Evolutionary conservation across 2,113 vertebrate species (phyloP).

Genomic region (Epinephelus moara): DNA sequence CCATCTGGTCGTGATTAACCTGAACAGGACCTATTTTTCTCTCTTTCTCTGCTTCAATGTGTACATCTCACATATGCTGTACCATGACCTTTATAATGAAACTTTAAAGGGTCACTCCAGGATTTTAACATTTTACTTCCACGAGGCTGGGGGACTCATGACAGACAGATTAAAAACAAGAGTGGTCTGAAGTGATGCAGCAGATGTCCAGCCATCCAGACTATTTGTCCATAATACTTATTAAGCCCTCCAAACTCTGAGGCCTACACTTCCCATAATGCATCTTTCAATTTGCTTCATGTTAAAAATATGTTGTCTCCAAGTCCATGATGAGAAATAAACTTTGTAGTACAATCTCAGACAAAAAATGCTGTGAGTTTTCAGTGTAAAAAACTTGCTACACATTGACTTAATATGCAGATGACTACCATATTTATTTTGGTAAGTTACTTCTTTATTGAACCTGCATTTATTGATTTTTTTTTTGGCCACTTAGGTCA

Average conservation of each 20-base stretch:
- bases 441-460: not conserved
- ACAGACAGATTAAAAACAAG: not conserved
- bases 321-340: too few relatives aligned
- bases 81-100: slow-evolving; percentile 2
- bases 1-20: slow-evolving; percentile 72
- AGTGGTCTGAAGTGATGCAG: not conserved
- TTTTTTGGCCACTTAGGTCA: not conserved
- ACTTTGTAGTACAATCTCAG: too few relatives aligned
- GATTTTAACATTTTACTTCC: slow-evolving; percentile 11
- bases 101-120: slow-evolving; percentile 10
- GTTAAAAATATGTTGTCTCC: not conserved
- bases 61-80: not conserved
- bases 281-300: not conserved
- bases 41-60: not conserved
- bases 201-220: not conserved
- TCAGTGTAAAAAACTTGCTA: too few relatives aligned
- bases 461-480: not conserved
- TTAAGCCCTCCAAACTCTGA: not conserved
- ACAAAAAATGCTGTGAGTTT: not conserved
- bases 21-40: slow-evolving; percentile 38
- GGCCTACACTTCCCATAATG: not conserved
- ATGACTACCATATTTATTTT: not conserved
- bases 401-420: not conserved
- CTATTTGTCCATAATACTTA: not conserved
- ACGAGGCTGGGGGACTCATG: not conserved